Conservation (phyloP, 2,888 invertebrate genomes). For the Aphidius colemani region DNA sequence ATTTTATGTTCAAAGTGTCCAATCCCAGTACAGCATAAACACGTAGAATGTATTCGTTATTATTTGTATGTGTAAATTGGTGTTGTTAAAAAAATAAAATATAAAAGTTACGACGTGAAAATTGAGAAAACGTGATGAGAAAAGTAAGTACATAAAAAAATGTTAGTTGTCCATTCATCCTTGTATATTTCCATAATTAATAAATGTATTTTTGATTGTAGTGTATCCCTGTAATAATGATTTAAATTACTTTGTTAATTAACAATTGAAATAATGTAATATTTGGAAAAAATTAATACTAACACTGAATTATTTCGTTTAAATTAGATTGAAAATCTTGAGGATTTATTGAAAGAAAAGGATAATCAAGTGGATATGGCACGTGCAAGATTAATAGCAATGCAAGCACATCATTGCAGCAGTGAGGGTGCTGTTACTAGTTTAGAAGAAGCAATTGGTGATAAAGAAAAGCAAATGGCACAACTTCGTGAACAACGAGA, state of each 20-base stretch:
- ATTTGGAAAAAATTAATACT: background rate
- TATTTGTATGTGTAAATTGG: slow-evolving; percentile 6
- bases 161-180: slow-evolving; percentile 12
- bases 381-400: slow-evolving; percentile 83
- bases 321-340: slow-evolving; percentile 90
- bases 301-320: slow-evolving; percentile 15
- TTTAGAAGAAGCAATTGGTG: slow-evolving; percentile 92
- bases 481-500: slow-evolving; percentile 93
- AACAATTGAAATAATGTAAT: no score
- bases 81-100: slow-evolving; percentile 4
- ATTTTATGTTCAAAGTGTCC: background rate
- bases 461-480: slow-evolving; percentile 96
- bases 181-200: background rate
- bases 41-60: slow-evolving; percentile 7
- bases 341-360: slow-evolving; percentile 95
- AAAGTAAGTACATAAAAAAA: slow-evolving; percentile 25
- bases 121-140: slow-evolving; percentile 1
- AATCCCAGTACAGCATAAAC: background rate
- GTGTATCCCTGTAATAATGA: background rate
- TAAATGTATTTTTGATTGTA: background rate
- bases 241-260: slow-evolving; percentile 27
- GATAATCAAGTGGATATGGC: slow-evolving; percentile 98
- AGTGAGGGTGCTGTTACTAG: slow-evolving; percentile 91
- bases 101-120: slow-evolving; percentile 4
- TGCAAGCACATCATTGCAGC: slow-evolving; percentile 93